Base-by-base conservation (phyloP, 1,140 invertebrate genomes). In the Lerema accius region DNA sequence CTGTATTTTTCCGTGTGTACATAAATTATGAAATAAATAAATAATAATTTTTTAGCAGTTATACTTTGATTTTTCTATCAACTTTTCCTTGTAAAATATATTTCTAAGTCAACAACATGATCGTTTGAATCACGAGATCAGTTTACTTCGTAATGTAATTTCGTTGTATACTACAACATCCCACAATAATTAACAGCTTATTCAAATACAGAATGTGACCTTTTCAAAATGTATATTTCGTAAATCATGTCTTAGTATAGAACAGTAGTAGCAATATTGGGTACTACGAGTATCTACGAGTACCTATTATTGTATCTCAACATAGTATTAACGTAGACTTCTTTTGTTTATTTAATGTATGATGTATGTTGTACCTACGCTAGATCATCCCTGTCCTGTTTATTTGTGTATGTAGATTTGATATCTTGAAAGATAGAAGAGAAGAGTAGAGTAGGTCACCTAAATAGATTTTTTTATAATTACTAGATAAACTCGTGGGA, bases 391-490 rank as follows among this genome's bases (percentile, higher is more conserved):
- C n/a, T n/a, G n/a, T n/a, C n/a, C n/a, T n/a, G n/a, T n/a, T n/a
- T n/a, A n/a, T n/a, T n/a, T n/a, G n/a, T n/a, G 14, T 15, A 15
- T 15, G 28, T 37, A 37, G 35, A n/a, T 17, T 23, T 17, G 7
- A n/a, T n/a, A n/a, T 46, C n/a, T 11, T 46, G 10, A 46, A 46
- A 23, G 13, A 48, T 11, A 32, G 13, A 13, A 49, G 6, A 28
- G 23, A 51, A 26, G 16, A 43, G 28, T 19, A 55, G 39, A 65
- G 26, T 40, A 48, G 67, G 66, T 72, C 70, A 73, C 67, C 67
- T 67, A 67, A 64, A 73, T 70, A 70, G 62, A n/a, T 11, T 11
- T 56, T 63, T 65, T 70, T 65, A 70, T 43, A 56, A 45, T 56
- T 6, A 32, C 10, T 26, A 45, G 26, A 45, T 56, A 17, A 42